Evolutionary conservation across 2,113 vertebrate genomes (phyloP).

Genomic region (Istiophorus platypterus): DNA sequence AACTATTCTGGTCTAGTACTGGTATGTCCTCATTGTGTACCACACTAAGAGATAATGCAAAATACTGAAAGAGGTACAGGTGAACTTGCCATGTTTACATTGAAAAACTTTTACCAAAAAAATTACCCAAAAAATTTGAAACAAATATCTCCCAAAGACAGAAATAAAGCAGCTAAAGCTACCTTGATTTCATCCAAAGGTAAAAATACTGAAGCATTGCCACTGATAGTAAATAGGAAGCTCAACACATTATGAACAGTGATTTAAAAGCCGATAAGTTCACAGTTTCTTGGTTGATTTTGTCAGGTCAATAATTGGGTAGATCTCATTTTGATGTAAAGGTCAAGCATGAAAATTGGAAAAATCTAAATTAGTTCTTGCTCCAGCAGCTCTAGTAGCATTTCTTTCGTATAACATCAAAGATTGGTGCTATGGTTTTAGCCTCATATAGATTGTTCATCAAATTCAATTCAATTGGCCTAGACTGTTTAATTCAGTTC

Average conservation of each 20-base stretch:
- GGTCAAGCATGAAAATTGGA: constrained; percentile 51
- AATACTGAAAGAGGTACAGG: background rate
- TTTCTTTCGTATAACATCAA: constrained; percentile 16
- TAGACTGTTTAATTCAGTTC: background rate
- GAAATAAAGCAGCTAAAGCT: constrained; percentile 7
- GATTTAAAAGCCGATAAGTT: constrained; percentile 34
- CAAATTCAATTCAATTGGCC: constrained; percentile 27
- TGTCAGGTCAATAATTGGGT: constrained; percentile 5
- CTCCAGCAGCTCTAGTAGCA: constrained; percentile 9
- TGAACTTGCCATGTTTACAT: constrained; percentile 11
- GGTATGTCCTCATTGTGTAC: constrained; percentile 14
- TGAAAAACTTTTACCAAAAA: background rate
- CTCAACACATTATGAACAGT: constrained; percentile 21
- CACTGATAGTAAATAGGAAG: constrained; percentile 7
- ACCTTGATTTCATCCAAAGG: constrained; percentile 2
- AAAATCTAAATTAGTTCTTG: constrained; percentile 1
- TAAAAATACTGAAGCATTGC: constrained; percentile 11
- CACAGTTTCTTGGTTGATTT: constrained; percentile 8
- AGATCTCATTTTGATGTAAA: constrained; percentile 38
- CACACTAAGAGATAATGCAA: background rate
- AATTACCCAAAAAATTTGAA: constrained; percentile 15
- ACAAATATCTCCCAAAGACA: background rate
- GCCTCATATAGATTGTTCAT: constrained; percentile 2
- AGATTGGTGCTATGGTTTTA: background rate
- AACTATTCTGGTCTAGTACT: constrained; percentile 35